These are phyloP conservation scores for Erebia palarica DNA, from an alignment of 2,888 invertebrate genomes.

Conservation along the genomic window DNA sequence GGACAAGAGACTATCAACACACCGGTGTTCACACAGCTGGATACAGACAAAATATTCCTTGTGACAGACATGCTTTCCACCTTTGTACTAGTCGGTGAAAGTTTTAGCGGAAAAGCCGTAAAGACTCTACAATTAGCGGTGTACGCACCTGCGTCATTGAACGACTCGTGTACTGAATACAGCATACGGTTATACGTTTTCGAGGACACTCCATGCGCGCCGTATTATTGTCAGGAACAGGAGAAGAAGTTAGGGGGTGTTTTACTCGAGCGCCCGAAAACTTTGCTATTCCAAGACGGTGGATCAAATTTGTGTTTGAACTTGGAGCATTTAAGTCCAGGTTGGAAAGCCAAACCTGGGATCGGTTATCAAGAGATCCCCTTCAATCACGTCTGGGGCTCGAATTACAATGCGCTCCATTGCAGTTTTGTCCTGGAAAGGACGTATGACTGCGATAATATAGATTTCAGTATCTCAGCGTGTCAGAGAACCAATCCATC, in stretches of 20 bases:
- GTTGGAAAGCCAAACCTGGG: conserved; percentile 94
- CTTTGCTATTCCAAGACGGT: conserved; percentile 94
- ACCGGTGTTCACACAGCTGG: conserved; percentile 96
- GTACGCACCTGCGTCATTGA: conserved; percentile 90
- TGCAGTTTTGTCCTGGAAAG: conserved; percentile 94
- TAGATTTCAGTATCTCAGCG: conserved; percentile 74
- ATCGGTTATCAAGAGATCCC: conserved; percentile 94
- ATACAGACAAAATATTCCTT: conserved; percentile 92
- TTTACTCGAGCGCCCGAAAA: conserved; percentile 93
- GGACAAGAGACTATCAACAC: conserved; percentile 95
- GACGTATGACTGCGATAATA: conserved; percentile 81
- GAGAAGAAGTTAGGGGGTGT: conserved; percentile 92
- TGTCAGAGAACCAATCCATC: conserved; percentile 78
- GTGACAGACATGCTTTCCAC: conserved; percentile 96
- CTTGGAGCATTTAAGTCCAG: conserved; percentile 93
- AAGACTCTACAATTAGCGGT: conserved; percentile 95
- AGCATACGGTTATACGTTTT: conserved; percentile 95
- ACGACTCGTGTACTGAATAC: conserved; percentile 88
- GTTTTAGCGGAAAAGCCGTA: conserved; percentile 85
- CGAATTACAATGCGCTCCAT: conserved; percentile 92
- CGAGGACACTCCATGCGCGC: conserved; percentile 96
- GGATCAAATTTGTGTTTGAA: conserved; percentile 94
- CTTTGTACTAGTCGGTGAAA: conserved; percentile 95
- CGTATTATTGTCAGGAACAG: conserved; percentile 91
- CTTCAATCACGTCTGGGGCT: conserved; percentile 95